These are phyloP conservation scores for Anisognathus igniventris DNA, from an alignment of 2,797 vertebrate genomes.

Conservation along the genomic window DNA sequence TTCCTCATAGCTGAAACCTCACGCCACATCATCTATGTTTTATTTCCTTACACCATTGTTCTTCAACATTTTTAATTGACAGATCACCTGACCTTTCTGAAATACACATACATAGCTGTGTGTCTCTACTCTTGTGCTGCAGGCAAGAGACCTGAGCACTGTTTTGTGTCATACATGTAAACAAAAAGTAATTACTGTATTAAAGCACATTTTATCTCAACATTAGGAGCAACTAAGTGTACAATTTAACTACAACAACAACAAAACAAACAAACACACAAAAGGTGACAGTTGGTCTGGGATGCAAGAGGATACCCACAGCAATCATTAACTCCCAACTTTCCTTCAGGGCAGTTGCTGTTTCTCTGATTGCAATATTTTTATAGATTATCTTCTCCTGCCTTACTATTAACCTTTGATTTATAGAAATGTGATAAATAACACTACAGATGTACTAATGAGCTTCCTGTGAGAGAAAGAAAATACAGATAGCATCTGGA, in stretches of 20 bases:
- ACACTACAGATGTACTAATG: not conserved
- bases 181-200: not conserved
- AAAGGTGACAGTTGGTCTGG: not conserved
- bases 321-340: not conserved
- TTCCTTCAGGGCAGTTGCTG: not conserved
- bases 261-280: not conserved
- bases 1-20: not conserved
- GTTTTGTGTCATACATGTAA: not conserved
- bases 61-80: not conserved
- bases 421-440: not conserved
- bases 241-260: not conserved
- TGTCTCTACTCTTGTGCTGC: not conserved
- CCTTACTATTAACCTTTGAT: not conserved
- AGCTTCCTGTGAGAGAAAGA: not conserved
- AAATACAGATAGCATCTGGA: not conserved
- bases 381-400: not conserved
- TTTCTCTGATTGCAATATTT: not conserved
- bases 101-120: not conserved
- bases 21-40: not conserved
- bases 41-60: not conserved
- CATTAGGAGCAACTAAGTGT: not conserved
- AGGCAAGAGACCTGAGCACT: not conserved
- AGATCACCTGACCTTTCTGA: not conserved
- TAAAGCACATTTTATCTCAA: not conserved
- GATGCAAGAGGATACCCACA: not conserved